These are phyloP conservation scores for Stichodactyla helianthus DNA, from an alignment of 64 coral and sea anemone species.

Conservation along the genomic window DNA sequence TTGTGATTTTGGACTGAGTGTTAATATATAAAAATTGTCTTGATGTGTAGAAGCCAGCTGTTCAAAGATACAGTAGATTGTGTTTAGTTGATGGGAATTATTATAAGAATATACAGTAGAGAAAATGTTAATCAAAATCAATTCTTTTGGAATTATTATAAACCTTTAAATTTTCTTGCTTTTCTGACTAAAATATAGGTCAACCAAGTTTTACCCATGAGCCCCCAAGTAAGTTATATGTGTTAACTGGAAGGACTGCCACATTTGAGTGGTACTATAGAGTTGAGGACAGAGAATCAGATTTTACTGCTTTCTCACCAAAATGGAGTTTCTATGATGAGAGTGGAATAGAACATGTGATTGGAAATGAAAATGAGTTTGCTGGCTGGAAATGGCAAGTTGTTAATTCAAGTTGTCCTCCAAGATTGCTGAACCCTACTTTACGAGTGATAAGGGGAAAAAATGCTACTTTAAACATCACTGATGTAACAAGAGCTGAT, in stretches of 20 bases:
- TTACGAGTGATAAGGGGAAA: neutral
- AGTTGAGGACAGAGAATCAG: neutral
- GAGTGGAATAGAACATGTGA: neutral
- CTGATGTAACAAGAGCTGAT: neutral
- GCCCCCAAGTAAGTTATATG: neutral
- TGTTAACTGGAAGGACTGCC: neutral
- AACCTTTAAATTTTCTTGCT: too few relatives aligned
- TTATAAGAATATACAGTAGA: too few relatives aligned
- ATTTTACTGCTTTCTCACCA: neutral
- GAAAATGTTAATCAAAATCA: too few relatives aligned
- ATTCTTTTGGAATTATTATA: too few relatives aligned
- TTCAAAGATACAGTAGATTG: too few relatives aligned
- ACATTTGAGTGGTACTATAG: neutral
- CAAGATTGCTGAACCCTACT: neutral
- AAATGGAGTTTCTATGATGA: neutral
- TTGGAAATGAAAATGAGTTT: neutral
- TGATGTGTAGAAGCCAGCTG: too few relatives aligned
- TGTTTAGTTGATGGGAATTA: too few relatives aligned
- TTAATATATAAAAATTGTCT: too few relatives aligned
- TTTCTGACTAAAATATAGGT: too few relatives aligned
- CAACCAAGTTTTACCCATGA: too few relatives aligned
- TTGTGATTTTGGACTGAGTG: too few relatives aligned
- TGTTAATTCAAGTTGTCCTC: neutral
- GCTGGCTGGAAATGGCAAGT: neutral
- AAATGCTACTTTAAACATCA: neutral